A percentile compares a stretch with the other conserved stretches of the same genome.
These are phyloP conservation scores for Eumaeus atala DNA, from an alignment of 1,140 invertebrate species.

Conservation along the genomic window DNA sequence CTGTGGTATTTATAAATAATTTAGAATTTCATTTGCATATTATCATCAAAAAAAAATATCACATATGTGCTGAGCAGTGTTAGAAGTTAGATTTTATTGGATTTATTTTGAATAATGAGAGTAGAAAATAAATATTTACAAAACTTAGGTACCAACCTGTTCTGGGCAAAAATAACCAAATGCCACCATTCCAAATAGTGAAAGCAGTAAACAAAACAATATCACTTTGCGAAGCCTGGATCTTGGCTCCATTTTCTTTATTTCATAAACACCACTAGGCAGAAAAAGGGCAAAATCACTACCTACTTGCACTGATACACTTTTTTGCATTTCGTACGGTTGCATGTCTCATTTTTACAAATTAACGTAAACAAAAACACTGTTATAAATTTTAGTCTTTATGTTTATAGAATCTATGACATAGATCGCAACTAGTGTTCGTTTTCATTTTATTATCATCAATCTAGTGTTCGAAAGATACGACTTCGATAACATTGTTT, in stretches of 20 bases:
- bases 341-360: conserved; percentile 73
- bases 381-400: conserved; percentile 31
- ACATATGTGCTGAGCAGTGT: background rate
- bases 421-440: conserved; percentile 26
- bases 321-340: conserved; percentile 79
- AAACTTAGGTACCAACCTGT: conserved; percentile 70
- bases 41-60: no score
- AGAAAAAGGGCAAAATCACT: conserved; percentile 82
- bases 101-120: no score
- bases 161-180: conserved; percentile 92
- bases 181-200: conserved; percentile 87
- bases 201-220: conserved; percentile 84
- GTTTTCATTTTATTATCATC: conserved; percentile 40
- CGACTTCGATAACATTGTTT: conserved; percentile 54
- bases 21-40: no score
- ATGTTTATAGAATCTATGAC: conserved; percentile 22
- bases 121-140: background rate
- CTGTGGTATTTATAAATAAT: no score
- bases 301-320: conserved; percentile 85
- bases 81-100: conserved; percentile 6
- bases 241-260: conserved; percentile 85
- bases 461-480: conserved; percentile 43
- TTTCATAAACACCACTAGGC: conserved; percentile 82
- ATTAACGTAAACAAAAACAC: conserved; percentile 46
- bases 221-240: conserved; percentile 83